Evolutionary conservation across 2,113 vertebrate species (phyloP).

Genomic region (Eulacestoma nigropectus): DNA sequence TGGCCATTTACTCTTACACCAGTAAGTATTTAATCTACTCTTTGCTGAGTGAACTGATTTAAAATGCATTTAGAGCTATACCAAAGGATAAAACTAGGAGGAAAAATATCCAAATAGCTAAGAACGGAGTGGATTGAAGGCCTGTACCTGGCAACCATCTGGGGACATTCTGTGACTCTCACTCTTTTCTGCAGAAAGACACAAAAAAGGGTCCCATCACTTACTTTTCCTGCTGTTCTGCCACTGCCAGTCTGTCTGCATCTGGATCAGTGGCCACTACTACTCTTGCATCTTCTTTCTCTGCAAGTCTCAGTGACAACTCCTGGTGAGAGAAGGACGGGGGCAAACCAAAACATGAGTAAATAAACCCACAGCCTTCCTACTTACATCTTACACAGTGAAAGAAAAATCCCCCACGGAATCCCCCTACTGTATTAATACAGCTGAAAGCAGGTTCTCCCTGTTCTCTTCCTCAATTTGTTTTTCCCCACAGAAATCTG

Average conservation of each 20-base stretch:
- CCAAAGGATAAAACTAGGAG: background rate
- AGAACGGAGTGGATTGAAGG: background rate
- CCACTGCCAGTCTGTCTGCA: slow-evolving; percentile 90
- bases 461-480: background rate
- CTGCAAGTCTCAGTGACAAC: slow-evolving; percentile 85
- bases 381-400: fast-evolving
- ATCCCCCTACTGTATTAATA: background rate
- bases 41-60: background rate
- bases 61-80: background rate
- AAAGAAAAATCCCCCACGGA: background rate
- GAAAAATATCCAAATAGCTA: background rate
- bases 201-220: background rate
- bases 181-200: background rate
- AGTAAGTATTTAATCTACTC: background rate
- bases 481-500: background rate
- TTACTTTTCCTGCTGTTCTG: slow-evolving; percentile 83
- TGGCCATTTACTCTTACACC: background rate
- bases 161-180: background rate
- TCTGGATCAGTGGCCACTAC: slow-evolving; percentile 94
- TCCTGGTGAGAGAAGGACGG: slow-evolving; percentile 64
- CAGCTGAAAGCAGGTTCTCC: background rate
- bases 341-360: fast-evolving
- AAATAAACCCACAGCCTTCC: background rate
- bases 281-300: slow-evolving; percentile 79
- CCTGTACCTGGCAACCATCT: background rate